Evolutionary conservation across 2,797 vertebrate genomes (phyloP).

Genomic region (Eulemur coronatus): DNA sequence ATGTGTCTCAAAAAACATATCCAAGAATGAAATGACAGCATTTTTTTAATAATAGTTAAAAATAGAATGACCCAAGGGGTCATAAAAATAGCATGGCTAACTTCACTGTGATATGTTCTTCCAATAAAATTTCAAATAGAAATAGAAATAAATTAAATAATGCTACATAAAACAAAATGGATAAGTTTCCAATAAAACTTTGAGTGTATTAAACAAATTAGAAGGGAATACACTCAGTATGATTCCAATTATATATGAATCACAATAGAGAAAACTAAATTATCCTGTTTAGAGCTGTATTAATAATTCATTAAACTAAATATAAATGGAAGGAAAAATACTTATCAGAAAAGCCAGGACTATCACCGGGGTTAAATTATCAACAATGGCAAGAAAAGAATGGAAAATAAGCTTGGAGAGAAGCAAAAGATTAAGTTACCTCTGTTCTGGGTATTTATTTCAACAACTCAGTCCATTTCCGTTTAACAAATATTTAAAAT

Average conservation of each 20-base stretch:
- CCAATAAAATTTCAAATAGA: neutral
- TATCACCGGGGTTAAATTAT: neutral
- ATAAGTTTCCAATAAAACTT: neutral
- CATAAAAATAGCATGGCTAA: neutral
- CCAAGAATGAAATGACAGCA: neutral
- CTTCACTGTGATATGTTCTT: neutral
- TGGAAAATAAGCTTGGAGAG: neutral
- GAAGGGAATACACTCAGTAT: neutral
- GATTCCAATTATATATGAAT: neutral
- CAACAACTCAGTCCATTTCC: neutral
- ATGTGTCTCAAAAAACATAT: neutral
- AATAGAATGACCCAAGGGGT: neutral
- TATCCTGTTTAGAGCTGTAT: neutral
- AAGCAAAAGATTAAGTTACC: neutral
- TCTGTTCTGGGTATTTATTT: neutral
- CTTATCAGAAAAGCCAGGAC: neutral
- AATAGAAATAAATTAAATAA: neutral
- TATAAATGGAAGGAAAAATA: neutral
- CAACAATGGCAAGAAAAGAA: neutral
- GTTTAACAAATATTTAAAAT: neutral
- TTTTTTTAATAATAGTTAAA: neutral
- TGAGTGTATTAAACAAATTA: neutral
- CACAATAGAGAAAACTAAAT: neutral
- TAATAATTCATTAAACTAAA: conserved; percentile 19
- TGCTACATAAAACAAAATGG: neutral